phyloP scores from a whole-genome alignment of 37 sponge, comb jelly and placozoan genomes.

The Tethya wilhelma region DNA sequence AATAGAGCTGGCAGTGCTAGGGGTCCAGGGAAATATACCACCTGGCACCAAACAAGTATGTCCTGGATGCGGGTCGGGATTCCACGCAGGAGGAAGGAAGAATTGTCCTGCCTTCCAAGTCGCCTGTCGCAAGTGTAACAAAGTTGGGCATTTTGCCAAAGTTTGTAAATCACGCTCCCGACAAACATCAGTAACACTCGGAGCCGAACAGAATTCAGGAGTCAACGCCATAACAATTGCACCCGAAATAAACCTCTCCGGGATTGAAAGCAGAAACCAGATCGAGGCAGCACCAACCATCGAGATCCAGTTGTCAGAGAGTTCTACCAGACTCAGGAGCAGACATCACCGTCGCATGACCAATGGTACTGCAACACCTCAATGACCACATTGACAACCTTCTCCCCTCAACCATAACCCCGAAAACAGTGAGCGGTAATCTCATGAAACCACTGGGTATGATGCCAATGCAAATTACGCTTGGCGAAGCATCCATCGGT shows the following conservation, averaged over 20 bases:
- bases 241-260: background rate
- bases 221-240: background rate
- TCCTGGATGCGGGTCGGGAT: constrained; percentile 32
- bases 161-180: background rate
- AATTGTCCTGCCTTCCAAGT: constrained; percentile 17
- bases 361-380: background rate
- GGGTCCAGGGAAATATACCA: background rate
- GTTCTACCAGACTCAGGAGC: constrained; percentile 33
- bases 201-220: background rate
- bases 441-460: constrained; percentile 12
- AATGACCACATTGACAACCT: constrained; percentile 14
- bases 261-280: background rate
- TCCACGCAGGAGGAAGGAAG: constrained; percentile 23
- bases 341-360: constrained; percentile 25
- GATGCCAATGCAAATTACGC: constrained; percentile 1
- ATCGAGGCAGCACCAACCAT: constrained; percentile 37
- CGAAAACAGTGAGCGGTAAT: constrained; percentile 9
- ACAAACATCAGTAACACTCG: background rate
- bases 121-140: constrained; percentile 29
- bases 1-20: background rate
- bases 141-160: constrained; percentile 30
- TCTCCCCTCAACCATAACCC: constrained; percentile 7
- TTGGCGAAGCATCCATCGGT: background rate
- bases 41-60: background rate
- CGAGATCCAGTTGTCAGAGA: constrained; percentile 1